These are phyloP conservation scores for Macaca fascicularis DNA, from an alignment of 2,113 vertebrate species.

Conservation along the genomic window T2T-MFA8v1.1 NC_088386.1:21132501-21133000, in stretches of 20 bases:
- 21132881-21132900: conserved; percentile 4
- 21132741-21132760: conserved; percentile 22
- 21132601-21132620: too few species aligned
- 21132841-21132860: neutral
- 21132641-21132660: conserved; percentile 6
- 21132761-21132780: neutral
- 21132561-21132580: too few species aligned
- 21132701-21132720: neutral
- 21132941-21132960: neutral
- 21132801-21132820: neutral
- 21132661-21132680: neutral
- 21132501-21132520: too few species aligned
- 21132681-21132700: conserved; percentile 40
- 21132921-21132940: neutral
- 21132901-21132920: neutral
- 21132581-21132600: too few species aligned
- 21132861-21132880: neutral
- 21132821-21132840: neutral
- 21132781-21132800: neutral
- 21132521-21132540: too few species aligned
- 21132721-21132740: conserved; percentile 7
- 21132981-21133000: neutral
- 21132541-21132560: too few species aligned
- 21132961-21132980: neutral
- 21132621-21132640: too few species aligned